phyloP scores from a whole-genome alignment of 2,113 vertebrate genomes.

The Physeter macrocephalus region DNA sequence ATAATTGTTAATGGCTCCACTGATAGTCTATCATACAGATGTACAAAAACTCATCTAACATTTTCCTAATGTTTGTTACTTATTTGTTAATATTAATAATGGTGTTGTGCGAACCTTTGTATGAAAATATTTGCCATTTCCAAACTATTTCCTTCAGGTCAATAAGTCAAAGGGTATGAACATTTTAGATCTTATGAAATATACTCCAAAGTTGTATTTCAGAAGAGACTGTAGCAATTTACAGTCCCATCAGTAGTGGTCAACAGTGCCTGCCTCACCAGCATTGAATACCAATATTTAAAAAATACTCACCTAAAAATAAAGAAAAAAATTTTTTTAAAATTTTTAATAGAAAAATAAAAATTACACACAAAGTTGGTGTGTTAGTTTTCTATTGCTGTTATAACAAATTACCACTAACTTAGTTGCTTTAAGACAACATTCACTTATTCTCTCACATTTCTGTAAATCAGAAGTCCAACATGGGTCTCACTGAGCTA shows the following conservation, averaged over 20 bases:
- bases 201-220: not conserved
- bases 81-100: constrained; percentile 23
- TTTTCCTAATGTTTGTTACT: constrained; percentile 16
- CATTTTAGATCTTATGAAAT: not conserved
- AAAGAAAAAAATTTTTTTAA: not conserved
- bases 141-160: not conserved
- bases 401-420: not conserved
- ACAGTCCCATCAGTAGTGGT: not conserved
- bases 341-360: not conserved
- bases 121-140: not conserved
- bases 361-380: not conserved
- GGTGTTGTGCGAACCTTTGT: not conserved
- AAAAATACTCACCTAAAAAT: not conserved
- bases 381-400: not conserved
- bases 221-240: not conserved
- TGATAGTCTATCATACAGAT: not conserved
- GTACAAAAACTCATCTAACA: not conserved
- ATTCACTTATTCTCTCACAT: not conserved
- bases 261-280: not conserved
- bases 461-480: not conserved
- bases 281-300: not conserved
- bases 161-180: not conserved
- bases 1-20: not conserved
- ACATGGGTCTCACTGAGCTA: not conserved
- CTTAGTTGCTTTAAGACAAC: not conserved